These are phyloP conservation scores for Epinephelus fuscoguttatus DNA, from an alignment of 2,113 vertebrate genomes.

Conservation along the genomic window DNA sequence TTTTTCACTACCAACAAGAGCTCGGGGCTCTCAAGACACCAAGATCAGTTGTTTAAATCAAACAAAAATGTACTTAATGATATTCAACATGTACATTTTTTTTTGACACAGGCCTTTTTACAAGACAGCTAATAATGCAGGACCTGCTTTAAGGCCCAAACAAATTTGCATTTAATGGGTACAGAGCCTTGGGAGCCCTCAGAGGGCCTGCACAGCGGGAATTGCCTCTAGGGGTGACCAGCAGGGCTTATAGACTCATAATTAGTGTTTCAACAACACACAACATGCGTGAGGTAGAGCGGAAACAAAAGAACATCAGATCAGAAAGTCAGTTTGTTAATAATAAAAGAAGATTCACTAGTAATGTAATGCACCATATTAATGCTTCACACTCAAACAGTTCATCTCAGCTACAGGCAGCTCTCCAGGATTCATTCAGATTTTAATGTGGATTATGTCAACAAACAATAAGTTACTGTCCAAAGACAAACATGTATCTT, in stretches of 20 bases:
- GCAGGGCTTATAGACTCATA: neutral
- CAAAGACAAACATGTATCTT: neutral
- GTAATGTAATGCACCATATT: no score
- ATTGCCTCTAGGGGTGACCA: neutral
- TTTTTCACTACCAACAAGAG: neutral
- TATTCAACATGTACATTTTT: neutral
- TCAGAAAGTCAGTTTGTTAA: neutral
- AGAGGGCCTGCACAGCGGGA: neutral
- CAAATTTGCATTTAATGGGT: neutral
- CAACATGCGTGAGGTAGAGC: neutral
- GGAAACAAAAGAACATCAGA: neutral
- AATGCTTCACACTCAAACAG: no score
- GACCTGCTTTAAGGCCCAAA: neutral
- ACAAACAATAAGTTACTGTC: neutral
- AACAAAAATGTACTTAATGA: neutral
- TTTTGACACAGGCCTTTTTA: neutral
- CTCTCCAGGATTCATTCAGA: neutral
- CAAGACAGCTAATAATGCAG: neutral
- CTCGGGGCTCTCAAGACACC: neutral
- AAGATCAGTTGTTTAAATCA: neutral
- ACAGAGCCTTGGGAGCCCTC: neutral
- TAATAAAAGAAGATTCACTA: no score
- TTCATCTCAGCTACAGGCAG: neutral
- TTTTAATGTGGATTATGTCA: neutral
- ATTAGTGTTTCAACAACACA: neutral